A percentile compares a stretch with the other conserved stretches of the same genome.
Evolutionary conservation across 1,140 invertebrate species (phyloP).

Genomic region (Alviniconcha marisindica): DNA sequence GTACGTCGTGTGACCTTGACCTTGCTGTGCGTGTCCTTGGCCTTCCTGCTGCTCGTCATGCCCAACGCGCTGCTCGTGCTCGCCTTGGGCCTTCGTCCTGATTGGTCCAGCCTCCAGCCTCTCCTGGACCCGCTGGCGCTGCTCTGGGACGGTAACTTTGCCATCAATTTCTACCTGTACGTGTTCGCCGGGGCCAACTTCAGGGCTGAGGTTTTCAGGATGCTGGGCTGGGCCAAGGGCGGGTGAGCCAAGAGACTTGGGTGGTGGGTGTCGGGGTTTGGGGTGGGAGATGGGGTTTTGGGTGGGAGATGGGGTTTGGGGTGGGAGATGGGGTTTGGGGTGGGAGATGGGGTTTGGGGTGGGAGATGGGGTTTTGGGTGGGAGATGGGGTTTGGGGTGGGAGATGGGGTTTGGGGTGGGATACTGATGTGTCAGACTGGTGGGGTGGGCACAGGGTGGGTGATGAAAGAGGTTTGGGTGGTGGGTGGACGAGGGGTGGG

Average conservation of each 20-base stretch:
- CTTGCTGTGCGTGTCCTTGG: conserved; percentile 34
- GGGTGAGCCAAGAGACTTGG: no score
- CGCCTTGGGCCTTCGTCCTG: conserved; percentile 6
- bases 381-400: no score
- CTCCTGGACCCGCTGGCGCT: conserved; percentile 27
- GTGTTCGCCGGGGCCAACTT: conserved; percentile 16
- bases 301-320: no score
- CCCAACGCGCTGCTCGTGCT: conserved; percentile 38
- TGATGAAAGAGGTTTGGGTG: no score
- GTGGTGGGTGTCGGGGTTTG: no score
- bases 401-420: no score
- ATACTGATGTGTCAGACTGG: not conserved
- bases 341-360: no score
- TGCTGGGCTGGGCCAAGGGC: not conserved
- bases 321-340: no score
- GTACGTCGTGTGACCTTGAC: conserved; percentile 13
- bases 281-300: no score
- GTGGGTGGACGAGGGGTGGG: no score
- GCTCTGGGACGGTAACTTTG: conserved; percentile 40
- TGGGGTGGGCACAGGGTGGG: no score
- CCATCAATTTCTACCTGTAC: conserved; percentile 42
- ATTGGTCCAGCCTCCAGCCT: not conserved
- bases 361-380: no score
- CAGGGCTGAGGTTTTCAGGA: conserved; percentile 14
- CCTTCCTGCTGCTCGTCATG: conserved; percentile 34